phyloP scores from a whole-genome alignment of 1,140 invertebrate species.

The Drosophila tani region DNA sequence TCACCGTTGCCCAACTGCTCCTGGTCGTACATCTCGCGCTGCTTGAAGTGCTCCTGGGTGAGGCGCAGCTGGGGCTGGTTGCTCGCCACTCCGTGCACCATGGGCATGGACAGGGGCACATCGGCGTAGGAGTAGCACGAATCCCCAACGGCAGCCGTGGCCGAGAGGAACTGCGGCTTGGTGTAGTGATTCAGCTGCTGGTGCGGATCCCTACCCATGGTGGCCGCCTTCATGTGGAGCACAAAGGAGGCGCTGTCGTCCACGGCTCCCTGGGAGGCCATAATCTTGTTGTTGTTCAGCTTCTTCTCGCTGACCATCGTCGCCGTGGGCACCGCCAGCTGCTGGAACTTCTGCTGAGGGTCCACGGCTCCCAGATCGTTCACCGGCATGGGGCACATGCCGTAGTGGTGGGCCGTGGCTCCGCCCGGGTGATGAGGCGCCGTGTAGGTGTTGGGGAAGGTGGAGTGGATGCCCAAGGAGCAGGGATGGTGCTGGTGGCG shows the following conservation, averaged over 20 bases:
- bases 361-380: constrained; percentile 70
- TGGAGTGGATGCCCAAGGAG: constrained; percentile 86
- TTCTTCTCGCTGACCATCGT: constrained; percentile 76
- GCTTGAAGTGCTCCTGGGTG: constrained; percentile 76
- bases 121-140: constrained; percentile 82
- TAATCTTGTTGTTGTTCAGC: constrained; percentile 62
- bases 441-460: constrained; percentile 86
- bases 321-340: constrained; percentile 79
- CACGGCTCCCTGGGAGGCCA: constrained; percentile 50
- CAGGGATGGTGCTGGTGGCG: constrained; percentile 86
- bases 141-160: constrained; percentile 72
- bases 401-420: constrained; percentile 89
- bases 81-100: constrained; percentile 59
- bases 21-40: constrained; percentile 61
- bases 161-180: constrained; percentile 76
- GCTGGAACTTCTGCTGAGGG: constrained; percentile 75
- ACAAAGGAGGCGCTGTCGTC: constrained; percentile 78
- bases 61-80: constrained; percentile 56
- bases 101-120: constrained; percentile 54
- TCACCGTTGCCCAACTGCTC: constrained; percentile 50
- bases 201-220: constrained; percentile 54
- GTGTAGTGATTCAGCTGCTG: constrained; percentile 75
- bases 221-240: constrained; percentile 74
- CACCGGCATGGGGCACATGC: constrained; percentile 86
- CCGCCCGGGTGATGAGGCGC: constrained; percentile 76